These are phyloP conservation scores for Sclerodermus sp. DNA, from an alignment of 2,888 invertebrate genomes.

Conservation along the genomic window DNA sequence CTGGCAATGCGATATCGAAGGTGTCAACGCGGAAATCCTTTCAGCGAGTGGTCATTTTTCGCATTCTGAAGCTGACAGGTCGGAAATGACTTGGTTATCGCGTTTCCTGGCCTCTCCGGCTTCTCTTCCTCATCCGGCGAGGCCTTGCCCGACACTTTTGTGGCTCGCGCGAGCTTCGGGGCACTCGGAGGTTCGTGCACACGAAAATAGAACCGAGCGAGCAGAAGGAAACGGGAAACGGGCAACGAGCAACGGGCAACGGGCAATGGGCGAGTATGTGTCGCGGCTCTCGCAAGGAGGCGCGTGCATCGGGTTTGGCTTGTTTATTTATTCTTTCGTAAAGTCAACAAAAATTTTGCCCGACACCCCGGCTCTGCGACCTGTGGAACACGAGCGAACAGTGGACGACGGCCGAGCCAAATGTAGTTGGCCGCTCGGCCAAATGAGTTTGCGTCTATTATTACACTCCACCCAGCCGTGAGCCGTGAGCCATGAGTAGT, in stretches of 20 bases:
- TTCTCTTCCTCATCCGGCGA: too few relatives aligned
- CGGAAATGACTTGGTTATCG: too few relatives aligned
- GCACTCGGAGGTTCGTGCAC: too few relatives aligned
- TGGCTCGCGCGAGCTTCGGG: too few relatives aligned
- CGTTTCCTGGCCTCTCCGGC: too few relatives aligned
- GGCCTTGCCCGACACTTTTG: too few relatives aligned
- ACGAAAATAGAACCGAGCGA: too few relatives aligned
- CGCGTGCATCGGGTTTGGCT: neutral
- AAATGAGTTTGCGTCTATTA: slow-evolving; percentile 55
- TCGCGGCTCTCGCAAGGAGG: neutral
- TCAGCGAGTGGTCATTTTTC: too few relatives aligned
- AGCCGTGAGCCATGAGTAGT: slow-evolving; percentile 31
- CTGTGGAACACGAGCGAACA: slow-evolving; percentile 20
- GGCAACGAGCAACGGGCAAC: neutral
- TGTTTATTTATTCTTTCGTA: slow-evolving; percentile 30
- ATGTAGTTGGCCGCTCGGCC: slow-evolving; percentile 52
- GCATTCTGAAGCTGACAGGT: too few relatives aligned
- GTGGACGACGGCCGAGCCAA: slow-evolving; percentile 47
- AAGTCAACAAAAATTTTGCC: slow-evolving; percentile 35
- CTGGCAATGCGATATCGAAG: too few relatives aligned
- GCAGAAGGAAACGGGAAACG: neutral
- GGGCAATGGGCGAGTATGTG: neutral
- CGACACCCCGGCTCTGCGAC: slow-evolving; percentile 8
- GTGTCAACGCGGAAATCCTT: too few relatives aligned
- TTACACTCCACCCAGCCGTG: slow-evolving; percentile 50